A percentile compares a stretch with the other conserved stretches of the same genome.
Evolutionary conservation across 2,113 vertebrate genomes (phyloP).

Genomic region (Phainopepla nitens): DNA sequence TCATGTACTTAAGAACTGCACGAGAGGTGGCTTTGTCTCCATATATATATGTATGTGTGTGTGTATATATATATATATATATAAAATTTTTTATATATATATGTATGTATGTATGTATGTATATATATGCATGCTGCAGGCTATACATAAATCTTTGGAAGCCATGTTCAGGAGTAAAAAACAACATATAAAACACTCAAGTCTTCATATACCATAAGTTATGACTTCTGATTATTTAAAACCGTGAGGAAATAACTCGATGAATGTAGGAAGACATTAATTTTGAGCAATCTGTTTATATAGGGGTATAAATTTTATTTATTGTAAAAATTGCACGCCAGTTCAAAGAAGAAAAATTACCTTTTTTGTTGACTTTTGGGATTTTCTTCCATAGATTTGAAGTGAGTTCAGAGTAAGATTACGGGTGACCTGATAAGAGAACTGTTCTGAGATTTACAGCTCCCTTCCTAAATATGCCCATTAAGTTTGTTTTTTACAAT

Average conservation of each 20-base stretch:
- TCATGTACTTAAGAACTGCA: background rate
- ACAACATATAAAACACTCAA: background rate
- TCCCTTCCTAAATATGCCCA: background rate
- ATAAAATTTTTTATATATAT: rapidly evolving
- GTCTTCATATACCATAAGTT: background rate
- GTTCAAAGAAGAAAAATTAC: background rate
- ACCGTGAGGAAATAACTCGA: background rate
- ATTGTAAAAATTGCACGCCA: background rate
- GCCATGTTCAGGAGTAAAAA: background rate
- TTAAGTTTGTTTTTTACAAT: background rate
- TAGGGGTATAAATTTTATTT: background rate
- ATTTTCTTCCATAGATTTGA: background rate
- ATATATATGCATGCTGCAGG: background rate
- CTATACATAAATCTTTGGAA: background rate
- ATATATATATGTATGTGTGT: rapidly evolving
- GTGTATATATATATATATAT: rapidly evolving
- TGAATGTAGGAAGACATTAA: background rate
- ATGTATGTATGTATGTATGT: no score
- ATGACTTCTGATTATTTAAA: background rate
- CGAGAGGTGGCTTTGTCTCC: background rate
- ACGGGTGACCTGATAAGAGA: background rate
- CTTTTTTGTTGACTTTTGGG: background rate
- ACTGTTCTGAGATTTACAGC: background rate
- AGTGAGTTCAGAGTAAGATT: background rate
- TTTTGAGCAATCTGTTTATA: background rate